phyloP scores from a whole-genome alignment of 2,797 vertebrate species.

The Eidolon dupreanum region DNA sequence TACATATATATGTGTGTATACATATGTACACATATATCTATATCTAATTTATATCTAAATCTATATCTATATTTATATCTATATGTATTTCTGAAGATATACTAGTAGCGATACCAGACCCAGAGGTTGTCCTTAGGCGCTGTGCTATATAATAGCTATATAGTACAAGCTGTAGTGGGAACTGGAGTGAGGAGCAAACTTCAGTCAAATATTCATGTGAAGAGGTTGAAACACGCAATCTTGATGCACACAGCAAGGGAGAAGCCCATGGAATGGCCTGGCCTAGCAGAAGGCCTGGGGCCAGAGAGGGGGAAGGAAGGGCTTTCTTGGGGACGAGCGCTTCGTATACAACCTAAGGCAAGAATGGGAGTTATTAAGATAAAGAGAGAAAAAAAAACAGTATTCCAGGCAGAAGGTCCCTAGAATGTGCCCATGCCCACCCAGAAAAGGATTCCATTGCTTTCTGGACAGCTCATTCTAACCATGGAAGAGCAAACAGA shows the following conservation, averaged over 20 bases:
- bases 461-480: not conserved
- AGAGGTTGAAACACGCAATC: not conserved
- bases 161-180: not conserved
- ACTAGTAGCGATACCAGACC: no score
- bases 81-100: not conserved
- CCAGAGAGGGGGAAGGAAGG: not conserved
- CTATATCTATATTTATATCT: no score
- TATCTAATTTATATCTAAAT: no score
- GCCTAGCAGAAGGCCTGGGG: not conserved
- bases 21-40: no score
- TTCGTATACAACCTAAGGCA: not conserved
- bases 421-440: not conserved
- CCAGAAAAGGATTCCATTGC: not conserved
- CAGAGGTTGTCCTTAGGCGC: not conserved
- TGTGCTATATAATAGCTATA: not conserved
- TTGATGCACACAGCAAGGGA: not conserved
- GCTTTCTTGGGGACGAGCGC: not conserved
- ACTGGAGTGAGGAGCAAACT: fast-evolving
- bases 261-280: no score
- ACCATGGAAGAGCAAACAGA: not conserved
- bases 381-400: not conserved
- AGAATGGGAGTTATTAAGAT: not conserved
- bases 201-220: not conserved
- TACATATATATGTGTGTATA: no score
- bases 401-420: not conserved